These are phyloP conservation scores for Rhimphoctona megacephalus DNA, from an alignment of 2,888 invertebrate genomes.

Conservation along the genomic window DNA sequence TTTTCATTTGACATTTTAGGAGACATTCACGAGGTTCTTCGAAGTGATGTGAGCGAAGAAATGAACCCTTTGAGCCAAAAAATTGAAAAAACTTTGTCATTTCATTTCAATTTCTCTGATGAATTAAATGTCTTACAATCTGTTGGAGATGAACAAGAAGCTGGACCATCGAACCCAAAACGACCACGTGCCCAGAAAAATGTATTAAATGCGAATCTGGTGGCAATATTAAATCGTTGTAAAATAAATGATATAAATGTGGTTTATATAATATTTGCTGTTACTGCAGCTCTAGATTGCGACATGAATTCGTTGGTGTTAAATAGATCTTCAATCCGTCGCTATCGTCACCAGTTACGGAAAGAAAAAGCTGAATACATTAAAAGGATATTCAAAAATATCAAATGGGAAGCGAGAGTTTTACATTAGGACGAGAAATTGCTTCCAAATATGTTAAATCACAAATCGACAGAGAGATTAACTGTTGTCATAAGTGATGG, in stretches of 20 bases:
- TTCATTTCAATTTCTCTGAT: slow-evolving; percentile 34
- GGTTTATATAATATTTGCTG: slow-evolving; percentile 33
- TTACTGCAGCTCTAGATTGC: slow-evolving; percentile 27
- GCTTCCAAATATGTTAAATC: slow-evolving; percentile 14
- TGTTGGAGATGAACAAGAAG: slow-evolving; percentile 11
- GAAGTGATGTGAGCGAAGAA: slow-evolving; percentile 42
- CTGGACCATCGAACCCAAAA: slow-evolving; percentile 29
- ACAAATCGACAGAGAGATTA: slow-evolving; percentile 31
- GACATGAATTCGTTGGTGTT: slow-evolving; percentile 39
- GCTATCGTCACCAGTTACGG: slow-evolving; percentile 42
- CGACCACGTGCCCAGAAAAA: slow-evolving; percentile 46
- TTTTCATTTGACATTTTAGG: slow-evolving; percentile 12
- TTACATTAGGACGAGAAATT: slow-evolving; percentile 41
- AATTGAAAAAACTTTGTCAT: not conserved
- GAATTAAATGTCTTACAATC: slow-evolving; percentile 20
- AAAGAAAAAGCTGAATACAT: slow-evolving; percentile 33
- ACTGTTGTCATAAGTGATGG: slow-evolving; percentile 23
- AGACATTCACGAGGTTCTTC: slow-evolving; percentile 40
- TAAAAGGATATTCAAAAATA: slow-evolving; percentile 26
- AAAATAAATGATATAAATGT: slow-evolving; percentile 51
- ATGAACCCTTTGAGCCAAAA: slow-evolving; percentile 26
- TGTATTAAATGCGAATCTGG: slow-evolving; percentile 42
- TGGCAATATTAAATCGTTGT: slow-evolving; percentile 47
- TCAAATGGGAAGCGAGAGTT: slow-evolving; percentile 2
- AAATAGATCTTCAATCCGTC: slow-evolving; percentile 52